A percentile compares a stretch with the other conserved stretches of the same genome.
phyloP scores from a whole-genome alignment of 2,888 invertebrate species.

The Rugalucina vietnamica region DNA sequence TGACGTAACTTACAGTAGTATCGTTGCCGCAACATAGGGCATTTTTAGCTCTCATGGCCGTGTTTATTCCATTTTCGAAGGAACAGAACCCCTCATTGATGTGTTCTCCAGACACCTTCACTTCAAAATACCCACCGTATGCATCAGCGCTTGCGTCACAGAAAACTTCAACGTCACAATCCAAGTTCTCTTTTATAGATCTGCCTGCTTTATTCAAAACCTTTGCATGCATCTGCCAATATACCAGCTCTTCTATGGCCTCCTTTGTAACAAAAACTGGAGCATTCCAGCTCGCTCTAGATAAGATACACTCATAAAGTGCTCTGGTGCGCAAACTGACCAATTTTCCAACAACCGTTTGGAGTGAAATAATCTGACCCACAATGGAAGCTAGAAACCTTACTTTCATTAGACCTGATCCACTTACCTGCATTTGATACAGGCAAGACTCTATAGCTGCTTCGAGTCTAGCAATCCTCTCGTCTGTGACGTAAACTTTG shows the following conservation, averaged over 20 bases:
- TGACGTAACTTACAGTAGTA: no score
- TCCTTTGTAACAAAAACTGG: background rate
- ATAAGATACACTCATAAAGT: constrained; percentile 24
- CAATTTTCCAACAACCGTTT: constrained; percentile 12
- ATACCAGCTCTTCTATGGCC: background rate
- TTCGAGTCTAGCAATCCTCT: background rate
- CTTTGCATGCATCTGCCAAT: constrained; percentile 13
- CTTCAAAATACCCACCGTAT: constrained; percentile 31
- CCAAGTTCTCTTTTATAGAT: background rate
- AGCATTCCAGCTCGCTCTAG: constrained; percentile 34
- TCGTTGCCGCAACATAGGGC: no score
- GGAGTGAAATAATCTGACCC: constrained; percentile 25
- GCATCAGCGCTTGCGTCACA: constrained; percentile 17
- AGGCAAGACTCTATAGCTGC: background rate
- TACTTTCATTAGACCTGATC: background rate
- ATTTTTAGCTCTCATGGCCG: no score
- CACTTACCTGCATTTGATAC: background rate
- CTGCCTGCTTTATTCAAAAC: background rate
- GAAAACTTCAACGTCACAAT: background rate
- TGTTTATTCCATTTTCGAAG: no score
- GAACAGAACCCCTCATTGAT: no score
- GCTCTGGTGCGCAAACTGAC: constrained; percentile 13
- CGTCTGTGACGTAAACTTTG: background rate
- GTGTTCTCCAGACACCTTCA: no score
- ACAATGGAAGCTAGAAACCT: constrained; percentile 8